Base-by-base conservation (phyloP, 2,797 vertebrate species). In the Gallirallus australis region DNA sequence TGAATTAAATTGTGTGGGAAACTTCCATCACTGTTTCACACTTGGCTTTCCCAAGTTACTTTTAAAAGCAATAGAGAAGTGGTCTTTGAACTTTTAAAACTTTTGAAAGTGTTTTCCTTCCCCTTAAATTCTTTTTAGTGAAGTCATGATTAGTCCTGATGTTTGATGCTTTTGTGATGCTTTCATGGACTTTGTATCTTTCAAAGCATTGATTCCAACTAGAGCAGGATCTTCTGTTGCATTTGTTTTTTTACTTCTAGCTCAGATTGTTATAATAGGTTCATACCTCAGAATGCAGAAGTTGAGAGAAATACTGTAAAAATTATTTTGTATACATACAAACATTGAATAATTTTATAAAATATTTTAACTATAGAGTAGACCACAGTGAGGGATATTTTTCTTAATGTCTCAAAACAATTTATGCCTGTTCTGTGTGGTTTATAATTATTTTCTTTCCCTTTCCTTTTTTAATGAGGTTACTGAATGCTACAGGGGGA, bases 361-460 rank as follows among this genome's bases (percentile, higher is more conserved):
- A 90, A 42, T 72, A 73, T 45, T 92, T 75, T 45, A 91, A 60
- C 52, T 80, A 4, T 12, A n/a, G 71, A 33, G 25, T 79, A 75
- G 90, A 59, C 50, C 21, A 8, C 40, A 80, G 39, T 31, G 79
- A 83, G 47, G 70, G 33, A 52, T 64, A 54, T 50, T 57, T 76
- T 92, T 69, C 9, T 16, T 82, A 37, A 81, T 47, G 69, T 90
- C 50, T 82, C 40, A 13, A 83, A 82, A 73, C 56, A 91, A 86
- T 52, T 83, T 52, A 65, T 90, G 86, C 59, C 48, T 94, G 63
- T 89, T 86, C 66, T 79, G 5, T 82, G 73, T 95, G 59, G 69
- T 79, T 91, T 82, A 53, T 88, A 91, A 94, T 95, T 47, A 68
- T 95, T 94, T 96, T 94, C 33, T 71, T 86, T 85, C 57, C 75